A percentile compares a stretch with the other conserved stretches of the same genome.
Conservation (phyloP, 1,140 invertebrate species). For the Gonioctena quinquepunctata region DNA sequence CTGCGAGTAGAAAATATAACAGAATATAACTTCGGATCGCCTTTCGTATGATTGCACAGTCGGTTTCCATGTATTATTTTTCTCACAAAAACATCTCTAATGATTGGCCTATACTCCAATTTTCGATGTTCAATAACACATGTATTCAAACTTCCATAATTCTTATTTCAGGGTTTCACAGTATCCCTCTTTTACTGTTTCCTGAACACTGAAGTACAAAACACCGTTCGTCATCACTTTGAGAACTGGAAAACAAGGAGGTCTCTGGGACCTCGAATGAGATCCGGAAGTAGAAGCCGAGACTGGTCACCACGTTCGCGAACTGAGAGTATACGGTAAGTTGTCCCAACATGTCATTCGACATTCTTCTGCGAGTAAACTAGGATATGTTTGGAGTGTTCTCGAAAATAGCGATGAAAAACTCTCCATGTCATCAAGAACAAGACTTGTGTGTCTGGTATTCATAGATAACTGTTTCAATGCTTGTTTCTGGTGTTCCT, state of each 20-base stretch:
- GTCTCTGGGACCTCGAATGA: conserved; percentile 64
- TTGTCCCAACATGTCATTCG: neutral
- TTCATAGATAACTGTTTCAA: no score
- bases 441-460: no score
- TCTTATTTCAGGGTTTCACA: conserved; percentile 72
- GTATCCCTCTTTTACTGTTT: conserved; percentile 91
- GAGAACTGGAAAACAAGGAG: conserved; percentile 75
- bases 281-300: conserved; percentile 64
- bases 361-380: neutral
- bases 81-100: no score
- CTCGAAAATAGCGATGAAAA: neutral
- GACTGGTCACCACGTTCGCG: conserved; percentile 78
- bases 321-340: conserved; percentile 77
- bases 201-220: conserved; percentile 88
- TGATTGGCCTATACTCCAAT: no score
- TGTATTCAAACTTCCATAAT: no score
- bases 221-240: conserved; percentile 79
- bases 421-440: neutral
- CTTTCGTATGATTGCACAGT: no score
- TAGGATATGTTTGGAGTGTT: neutral
- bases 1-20: no score
- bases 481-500: no score
- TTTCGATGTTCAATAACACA: no score
- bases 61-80: no score
- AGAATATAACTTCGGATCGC: no score